These are phyloP conservation scores for Trichonephila clavata DNA, from an alignment of 1,140 invertebrate species.

Conservation along the genomic window DNA sequence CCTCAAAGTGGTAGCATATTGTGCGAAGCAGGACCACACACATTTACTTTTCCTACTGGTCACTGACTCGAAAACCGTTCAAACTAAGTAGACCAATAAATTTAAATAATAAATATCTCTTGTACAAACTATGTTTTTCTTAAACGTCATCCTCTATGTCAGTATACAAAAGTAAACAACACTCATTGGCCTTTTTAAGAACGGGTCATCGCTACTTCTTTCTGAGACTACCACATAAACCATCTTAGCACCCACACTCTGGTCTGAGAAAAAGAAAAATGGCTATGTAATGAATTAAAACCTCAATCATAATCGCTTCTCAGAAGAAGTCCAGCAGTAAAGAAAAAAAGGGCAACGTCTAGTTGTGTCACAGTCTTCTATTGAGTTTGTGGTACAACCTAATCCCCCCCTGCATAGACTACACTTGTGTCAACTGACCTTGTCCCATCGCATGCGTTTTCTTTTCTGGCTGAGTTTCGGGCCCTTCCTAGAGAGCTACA, in stretches of 20 bases:
- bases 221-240: conserved; percentile 13
- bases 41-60: too few species aligned
- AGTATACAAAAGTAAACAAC: neutral
- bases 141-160: neutral
- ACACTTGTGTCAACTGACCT: conserved; percentile 66
- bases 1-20: too few species aligned
- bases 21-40: too few species aligned
- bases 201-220: neutral
- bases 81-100: too few species aligned
- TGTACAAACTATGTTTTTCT: neutral
- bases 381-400: conserved; percentile 2
- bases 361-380: neutral
- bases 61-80: too few species aligned
- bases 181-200: neutral
- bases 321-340: conserved; percentile 14
- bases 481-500: conserved; percentile 42
- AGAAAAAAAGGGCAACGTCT: neutral
- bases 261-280: neutral
- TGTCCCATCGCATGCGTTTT: conserved; percentile 34
- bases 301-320: conserved; percentile 19
- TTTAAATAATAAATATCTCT: neutral
- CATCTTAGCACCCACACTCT: neutral
- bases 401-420: conserved; percentile 11
- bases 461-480: neutral
- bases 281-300: conserved; percentile 4